Conservation (phyloP, 2,113 vertebrate species). For the Ibidorhyncha struthersii region DNA sequence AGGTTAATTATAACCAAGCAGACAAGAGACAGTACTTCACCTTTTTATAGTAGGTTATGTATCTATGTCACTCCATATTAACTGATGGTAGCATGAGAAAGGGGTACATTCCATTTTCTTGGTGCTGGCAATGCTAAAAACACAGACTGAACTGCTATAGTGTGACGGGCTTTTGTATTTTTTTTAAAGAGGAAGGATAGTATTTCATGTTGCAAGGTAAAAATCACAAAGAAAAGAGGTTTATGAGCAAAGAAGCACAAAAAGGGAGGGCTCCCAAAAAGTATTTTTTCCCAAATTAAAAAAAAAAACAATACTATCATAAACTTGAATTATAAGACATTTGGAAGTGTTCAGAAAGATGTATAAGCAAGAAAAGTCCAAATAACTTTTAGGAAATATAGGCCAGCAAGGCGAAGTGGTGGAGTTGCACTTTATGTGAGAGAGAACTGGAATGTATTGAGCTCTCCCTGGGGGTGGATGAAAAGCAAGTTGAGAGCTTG, state of each 20-base stretch:
- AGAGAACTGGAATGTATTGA: no score
- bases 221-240: not conserved
- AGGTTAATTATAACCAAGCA: not conserved
- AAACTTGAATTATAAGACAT: not conserved
- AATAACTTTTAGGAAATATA: not conserved
- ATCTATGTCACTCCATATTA: not conserved
- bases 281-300: not conserved
- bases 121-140: not conserved
- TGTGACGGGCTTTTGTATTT: not conserved
- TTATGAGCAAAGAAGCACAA: not conserved
- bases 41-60: not conserved
- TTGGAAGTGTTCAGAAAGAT: not conserved
- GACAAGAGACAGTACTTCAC: not conserved
- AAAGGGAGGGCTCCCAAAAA: not conserved
- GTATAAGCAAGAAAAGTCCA: not conserved
- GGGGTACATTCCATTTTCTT: not conserved
- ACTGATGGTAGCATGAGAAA: not conserved
- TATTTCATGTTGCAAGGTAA: not conserved
- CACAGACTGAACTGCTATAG: not conserved
- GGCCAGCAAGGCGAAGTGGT: no score
- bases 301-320: not conserved
- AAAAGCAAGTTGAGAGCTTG: no score
- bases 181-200: not conserved
- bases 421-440: no score
- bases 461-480: no score